These are phyloP conservation scores for Salticus scenicus DNA, from an alignment of 2,888 invertebrate genomes.

Conservation along the genomic window DNA sequence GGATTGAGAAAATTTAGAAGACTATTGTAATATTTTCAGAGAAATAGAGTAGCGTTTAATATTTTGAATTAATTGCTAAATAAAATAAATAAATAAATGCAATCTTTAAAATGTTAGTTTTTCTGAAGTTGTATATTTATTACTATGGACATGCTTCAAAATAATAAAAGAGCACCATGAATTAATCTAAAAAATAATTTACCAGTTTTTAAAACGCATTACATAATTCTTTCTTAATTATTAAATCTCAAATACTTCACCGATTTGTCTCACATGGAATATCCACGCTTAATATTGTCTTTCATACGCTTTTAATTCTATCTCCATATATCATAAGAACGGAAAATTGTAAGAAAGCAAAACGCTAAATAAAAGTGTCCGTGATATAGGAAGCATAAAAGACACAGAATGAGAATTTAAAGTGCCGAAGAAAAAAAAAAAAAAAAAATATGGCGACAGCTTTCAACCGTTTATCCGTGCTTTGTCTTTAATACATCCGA, in stretches of 20 bases:
- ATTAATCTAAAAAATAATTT: no score
- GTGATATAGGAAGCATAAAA: neutral
- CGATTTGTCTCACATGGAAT: no score
- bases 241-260: neutral
- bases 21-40: no score
- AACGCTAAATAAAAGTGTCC: neutral
- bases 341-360: neutral
- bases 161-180: no score
- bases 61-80: no score
- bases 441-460: constrained; percentile 4
- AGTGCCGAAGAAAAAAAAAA: neutral
- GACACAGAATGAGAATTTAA: constrained; percentile 2
- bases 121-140: no score
- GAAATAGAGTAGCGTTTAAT: no score
- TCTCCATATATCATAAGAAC: neutral
- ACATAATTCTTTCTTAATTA: neutral
- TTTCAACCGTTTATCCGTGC: constrained; percentile 9
- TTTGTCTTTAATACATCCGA: constrained; percentile 12
- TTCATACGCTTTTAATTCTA: constrained; percentile 2
- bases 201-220: no score
- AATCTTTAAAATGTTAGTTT: no score
- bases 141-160: no score
- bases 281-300: no score
- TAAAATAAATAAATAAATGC: no score
- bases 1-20: neutral